Conservation (phyloP, 2,797 vertebrate genomes). For the Anolis apletophallus region DNA sequence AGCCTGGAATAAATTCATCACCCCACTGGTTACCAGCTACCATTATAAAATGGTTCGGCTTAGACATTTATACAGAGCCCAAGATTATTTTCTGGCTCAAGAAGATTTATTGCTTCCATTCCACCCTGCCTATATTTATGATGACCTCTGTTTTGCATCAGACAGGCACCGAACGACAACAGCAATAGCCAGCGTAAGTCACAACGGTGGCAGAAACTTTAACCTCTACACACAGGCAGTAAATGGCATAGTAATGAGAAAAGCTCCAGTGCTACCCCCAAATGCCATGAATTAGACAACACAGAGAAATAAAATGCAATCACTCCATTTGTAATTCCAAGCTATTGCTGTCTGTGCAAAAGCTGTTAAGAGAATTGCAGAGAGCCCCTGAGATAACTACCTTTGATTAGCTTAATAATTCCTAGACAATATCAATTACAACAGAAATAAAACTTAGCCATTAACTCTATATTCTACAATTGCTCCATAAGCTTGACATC, state of each 20-base stretch:
- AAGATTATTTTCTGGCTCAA: not conserved
- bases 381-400: slow-evolving; percentile 6
- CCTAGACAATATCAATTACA: not conserved
- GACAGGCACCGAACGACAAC: not conserved
- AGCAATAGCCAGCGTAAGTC: not conserved
- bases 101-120: not conserved
- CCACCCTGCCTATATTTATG: not conserved
- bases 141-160: not conserved
- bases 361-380: slow-evolving; percentile 33
- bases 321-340: not conserved
- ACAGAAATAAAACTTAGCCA: not conserved
- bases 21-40: too few species aligned
- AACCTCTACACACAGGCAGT: not conserved
- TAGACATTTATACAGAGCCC: not conserved
- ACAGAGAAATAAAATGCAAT: not conserved
- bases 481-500: not conserved
- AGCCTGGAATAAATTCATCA: too few species aligned
- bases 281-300: not conserved
- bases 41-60: not conserved
- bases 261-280: not conserved
- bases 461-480: slow-evolving; percentile 26
- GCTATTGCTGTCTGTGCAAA: not conserved
- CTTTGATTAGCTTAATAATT: slow-evolving; percentile 1
- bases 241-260: not conserved
- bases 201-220: not conserved